These are phyloP conservation scores for Cephus cinctus DNA, from an alignment of 1,140 invertebrate species.

Conservation along the genomic window DNA sequence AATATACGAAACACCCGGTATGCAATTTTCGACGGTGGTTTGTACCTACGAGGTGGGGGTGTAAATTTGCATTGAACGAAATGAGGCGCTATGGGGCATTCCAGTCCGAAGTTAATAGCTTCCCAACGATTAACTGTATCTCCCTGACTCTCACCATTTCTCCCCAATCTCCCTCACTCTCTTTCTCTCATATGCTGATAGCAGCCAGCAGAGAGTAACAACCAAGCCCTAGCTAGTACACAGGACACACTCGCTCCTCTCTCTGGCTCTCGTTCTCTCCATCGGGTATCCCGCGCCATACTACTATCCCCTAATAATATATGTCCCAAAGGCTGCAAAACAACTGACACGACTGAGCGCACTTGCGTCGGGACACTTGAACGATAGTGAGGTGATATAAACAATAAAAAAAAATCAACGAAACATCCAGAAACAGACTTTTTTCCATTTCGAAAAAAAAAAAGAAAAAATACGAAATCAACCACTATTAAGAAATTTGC, in stretches of 20 bases:
- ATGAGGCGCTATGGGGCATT: conserved; percentile 48
- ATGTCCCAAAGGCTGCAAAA: conserved; percentile 43
- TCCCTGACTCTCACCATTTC: not conserved
- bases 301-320: conserved; percentile 35
- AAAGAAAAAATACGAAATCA: conserved; percentile 2
- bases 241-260: no score
- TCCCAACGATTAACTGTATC: conserved; percentile 52
- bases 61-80: conserved; percentile 53
- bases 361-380: no score
- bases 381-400: no score
- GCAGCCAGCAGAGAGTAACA: no score
- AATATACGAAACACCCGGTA: not conserved
- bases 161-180: not conserved
- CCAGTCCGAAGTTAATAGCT: conserved; percentile 54
- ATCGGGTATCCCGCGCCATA: not conserved
- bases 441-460: conserved; percentile 4
- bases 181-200: no score
- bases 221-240: no score
- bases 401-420: no score
- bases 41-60: no score
- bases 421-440: no score
- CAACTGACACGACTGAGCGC: no score
- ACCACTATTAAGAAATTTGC: not conserved
- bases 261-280: no score
- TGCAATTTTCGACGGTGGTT: no score